phyloP scores from a whole-genome alignment of 2,797 vertebrate genomes.

The Caiman crocodilus region DNA sequence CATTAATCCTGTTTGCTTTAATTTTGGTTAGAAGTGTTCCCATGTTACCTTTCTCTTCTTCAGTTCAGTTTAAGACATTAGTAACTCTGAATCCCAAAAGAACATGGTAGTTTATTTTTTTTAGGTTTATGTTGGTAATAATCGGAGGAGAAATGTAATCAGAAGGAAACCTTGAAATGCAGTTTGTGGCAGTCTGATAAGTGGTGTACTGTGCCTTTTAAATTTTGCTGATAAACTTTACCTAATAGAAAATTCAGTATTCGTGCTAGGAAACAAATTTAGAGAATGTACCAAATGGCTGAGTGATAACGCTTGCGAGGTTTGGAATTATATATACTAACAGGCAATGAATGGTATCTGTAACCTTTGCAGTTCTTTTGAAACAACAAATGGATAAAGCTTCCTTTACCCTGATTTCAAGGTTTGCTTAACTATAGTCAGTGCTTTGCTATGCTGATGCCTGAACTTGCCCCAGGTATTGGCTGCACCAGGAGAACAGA shows the following conservation, averaged over 20 bases:
- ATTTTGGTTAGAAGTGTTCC: too few relatives aligned
- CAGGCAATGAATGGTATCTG: not conserved
- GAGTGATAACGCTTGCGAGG: too few relatives aligned
- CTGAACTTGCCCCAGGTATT: not conserved
- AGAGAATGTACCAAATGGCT: not conserved
- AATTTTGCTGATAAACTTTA: not conserved
- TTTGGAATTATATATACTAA: too few relatives aligned
- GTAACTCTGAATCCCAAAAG: slow-evolving; percentile 1
- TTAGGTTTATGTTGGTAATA: slow-evolving; percentile 1
- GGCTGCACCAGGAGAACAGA: not conserved
- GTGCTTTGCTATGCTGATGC: not conserved
- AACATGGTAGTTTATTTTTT: not conserved
- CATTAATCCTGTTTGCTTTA: too few relatives aligned
- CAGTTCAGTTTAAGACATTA: not conserved
- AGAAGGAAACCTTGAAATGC: slow-evolving; percentile 33
- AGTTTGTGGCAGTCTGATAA: not conserved
- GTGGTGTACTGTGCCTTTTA: not conserved
- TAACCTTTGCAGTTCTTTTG: not conserved
- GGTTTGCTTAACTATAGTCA: not conserved
- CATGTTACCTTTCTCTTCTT: not conserved
- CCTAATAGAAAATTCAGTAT: not conserved
- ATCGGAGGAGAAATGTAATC: not conserved
- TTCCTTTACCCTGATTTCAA: not conserved
- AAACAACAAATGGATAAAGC: too few relatives aligned
- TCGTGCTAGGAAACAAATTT: not conserved